Conservation (phyloP, 2,797 vertebrate species). For the Anas flavirostris region DNA sequence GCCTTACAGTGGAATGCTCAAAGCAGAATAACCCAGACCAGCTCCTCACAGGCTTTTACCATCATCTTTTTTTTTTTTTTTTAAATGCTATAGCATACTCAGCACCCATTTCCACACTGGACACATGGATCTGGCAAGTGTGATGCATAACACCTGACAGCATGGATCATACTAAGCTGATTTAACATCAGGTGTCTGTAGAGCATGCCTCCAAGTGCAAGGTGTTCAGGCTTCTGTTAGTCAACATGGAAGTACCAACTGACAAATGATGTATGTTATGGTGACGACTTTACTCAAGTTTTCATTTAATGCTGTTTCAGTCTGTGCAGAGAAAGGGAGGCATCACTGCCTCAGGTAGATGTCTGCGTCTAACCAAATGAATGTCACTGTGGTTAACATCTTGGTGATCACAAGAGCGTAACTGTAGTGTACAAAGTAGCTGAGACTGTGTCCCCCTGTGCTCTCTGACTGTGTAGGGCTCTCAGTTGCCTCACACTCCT, state of each 20-base stretch:
- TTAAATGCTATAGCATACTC: neutral
- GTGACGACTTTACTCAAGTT: neutral
- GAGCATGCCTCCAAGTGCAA: neutral
- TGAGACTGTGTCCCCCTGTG: neutral
- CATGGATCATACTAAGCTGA: neutral
- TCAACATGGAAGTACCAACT: neutral
- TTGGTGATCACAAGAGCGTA: neutral
- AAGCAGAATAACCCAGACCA: neutral
- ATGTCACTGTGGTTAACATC: neutral
- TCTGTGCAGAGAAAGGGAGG: neutral
- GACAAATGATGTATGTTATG: neutral
- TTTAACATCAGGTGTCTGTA: neutral
- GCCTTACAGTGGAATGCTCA: neutral
- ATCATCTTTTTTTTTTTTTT: neutral
- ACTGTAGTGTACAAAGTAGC: neutral
- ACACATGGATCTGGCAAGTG: neutral
- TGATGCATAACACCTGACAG: neutral
- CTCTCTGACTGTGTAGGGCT: neutral
- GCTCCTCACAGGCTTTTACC: rapidly evolving
- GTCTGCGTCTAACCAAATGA: neutral
- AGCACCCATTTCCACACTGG: neutral
- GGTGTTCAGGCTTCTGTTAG: neutral
- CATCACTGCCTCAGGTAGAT: neutral
- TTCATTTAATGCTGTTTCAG: neutral
- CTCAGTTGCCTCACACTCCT: neutral